Base-by-base conservation (phyloP, 2,888 invertebrate species). In the Heliothis peltigera region DNA sequence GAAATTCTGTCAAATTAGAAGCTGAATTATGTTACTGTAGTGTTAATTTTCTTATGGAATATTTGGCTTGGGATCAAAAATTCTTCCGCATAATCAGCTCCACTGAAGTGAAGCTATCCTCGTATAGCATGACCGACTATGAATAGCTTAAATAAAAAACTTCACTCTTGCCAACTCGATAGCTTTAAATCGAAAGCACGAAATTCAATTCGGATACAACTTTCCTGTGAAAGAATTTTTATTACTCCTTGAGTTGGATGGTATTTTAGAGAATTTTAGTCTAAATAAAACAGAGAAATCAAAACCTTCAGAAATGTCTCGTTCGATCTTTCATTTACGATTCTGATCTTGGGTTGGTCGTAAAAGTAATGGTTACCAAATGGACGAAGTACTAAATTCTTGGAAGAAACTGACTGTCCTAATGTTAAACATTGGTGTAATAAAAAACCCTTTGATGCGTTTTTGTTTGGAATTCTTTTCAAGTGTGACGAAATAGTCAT, bases 161-260 rank as follows among this genome's bases (percentile, higher is more conserved):
- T n/a, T 49, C 12, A n/a, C 43, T 54, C 35, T 73, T 62, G 63
- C 59, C 65, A 74, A 68, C 56, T 75, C 75, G 61, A 79, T 73
- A 75, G 66, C 65, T 44, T 64, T 73, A 79, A 83, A 87, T 82
- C 78, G 79, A 79, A 77, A 76, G 79, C 72, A 83, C 75, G 74
- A 79, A 82, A 86, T 86, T 85, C 77, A 80, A 85, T 86, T 82
- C 79, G 53, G 65, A 64, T 63, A 65, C 64, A 81, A 86, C 77
- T 84, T 84, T 80, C 60, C 64, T 57, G 68, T 43, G 55, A 47
- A 70, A 68, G 60, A 70, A 82, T 85, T 84, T 39, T 84, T 81
- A 85, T 83, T 81, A 80, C 69, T 58, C 75, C 53, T 63, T 59
- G 60, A 62, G 54, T 54, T 75, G 71, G 71, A 58, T 77, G 80